Evolutionary conservation across 2,113 vertebrate genomes (phyloP).

Genomic region (Eurystomus gularis): DNA sequence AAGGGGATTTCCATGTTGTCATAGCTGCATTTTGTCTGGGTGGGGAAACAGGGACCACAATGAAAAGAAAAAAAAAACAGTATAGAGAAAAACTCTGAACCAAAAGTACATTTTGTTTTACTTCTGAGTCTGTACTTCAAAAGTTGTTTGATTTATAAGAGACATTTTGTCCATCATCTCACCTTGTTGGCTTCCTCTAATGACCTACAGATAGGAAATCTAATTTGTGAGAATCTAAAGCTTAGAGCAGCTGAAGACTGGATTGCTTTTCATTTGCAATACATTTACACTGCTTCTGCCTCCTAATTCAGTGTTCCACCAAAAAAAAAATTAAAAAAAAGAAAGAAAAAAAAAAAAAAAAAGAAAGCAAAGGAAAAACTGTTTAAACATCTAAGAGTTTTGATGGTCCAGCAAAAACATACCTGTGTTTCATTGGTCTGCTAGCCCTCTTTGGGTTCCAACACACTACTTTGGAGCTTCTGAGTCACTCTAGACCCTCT

Average conservation of each 20-base stretch:
- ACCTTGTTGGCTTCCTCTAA: background rate
- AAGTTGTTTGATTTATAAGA: background rate
- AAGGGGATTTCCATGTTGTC: constrained; percentile 66
- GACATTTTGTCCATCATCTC: background rate
- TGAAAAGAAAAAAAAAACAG: background rate
- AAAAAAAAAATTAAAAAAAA: background rate
- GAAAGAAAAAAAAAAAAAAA: background rate
- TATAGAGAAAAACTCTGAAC: background rate
- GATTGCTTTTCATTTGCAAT: background rate
- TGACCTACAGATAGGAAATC: background rate
- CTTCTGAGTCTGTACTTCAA: background rate
- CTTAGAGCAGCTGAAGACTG: background rate
- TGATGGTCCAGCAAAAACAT: background rate
- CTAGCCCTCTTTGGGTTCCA: background rate
- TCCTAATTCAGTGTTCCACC: background rate
- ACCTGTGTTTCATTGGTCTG: background rate
- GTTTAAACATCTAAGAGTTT: background rate
- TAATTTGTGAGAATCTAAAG: background rate
- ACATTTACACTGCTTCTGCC: background rate
- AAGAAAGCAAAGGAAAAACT: background rate
- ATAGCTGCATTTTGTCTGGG: constrained; percentile 37
- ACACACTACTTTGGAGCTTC: background rate
- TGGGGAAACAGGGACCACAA: constrained; percentile 44
- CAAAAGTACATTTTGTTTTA: constrained; percentile 44
- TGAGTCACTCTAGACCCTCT: background rate